phyloP scores from a whole-genome alignment of 2,888 invertebrate species.

The Andrena camellia region DNA sequence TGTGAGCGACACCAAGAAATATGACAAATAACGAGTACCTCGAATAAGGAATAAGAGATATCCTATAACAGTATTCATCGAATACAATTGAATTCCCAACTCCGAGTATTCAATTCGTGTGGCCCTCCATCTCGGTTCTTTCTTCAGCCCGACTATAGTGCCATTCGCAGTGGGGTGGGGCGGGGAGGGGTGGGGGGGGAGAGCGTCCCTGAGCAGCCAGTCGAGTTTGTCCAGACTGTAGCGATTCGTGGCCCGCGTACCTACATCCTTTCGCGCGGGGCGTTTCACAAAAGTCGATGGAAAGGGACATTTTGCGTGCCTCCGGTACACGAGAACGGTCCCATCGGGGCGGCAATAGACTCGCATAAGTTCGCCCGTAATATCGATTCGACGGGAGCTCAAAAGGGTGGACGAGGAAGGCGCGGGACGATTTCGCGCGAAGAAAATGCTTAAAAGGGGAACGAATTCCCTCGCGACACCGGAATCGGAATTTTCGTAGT shows the following conservation, averaged over 20 bases:
- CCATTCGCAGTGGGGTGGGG: too few species aligned
- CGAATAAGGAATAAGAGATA: too few species aligned
- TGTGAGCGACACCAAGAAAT: too few species aligned
- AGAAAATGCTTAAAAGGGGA: background rate
- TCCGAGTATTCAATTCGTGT: too few species aligned
- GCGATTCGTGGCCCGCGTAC: background rate
- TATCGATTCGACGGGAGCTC: conserved; percentile 27
- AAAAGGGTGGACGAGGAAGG: background rate
- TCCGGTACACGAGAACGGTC: background rate
- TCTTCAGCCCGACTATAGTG: too few species aligned
- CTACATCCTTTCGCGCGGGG: background rate
- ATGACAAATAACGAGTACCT: too few species aligned
- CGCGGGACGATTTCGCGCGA: background rate
- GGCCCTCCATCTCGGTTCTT: too few species aligned
- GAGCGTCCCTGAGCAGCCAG: too few species aligned
- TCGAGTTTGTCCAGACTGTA: background rate
- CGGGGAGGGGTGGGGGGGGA: too few species aligned
- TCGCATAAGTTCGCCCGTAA: conserved; percentile 15
- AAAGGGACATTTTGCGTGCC: background rate
- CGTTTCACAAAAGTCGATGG: background rate
- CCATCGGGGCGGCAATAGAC: conserved; percentile 20
- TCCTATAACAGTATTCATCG: too few species aligned
- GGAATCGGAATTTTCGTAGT: conserved; percentile 21
- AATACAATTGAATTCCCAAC: too few species aligned
- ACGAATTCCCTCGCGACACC: background rate